Percentiles rank a stretch among this genome's conserved stretches.
These are phyloP conservation scores for Sphinx pinastri DNA, from an alignment of 2,888 invertebrate species.

Conservation along the genomic window DNA sequence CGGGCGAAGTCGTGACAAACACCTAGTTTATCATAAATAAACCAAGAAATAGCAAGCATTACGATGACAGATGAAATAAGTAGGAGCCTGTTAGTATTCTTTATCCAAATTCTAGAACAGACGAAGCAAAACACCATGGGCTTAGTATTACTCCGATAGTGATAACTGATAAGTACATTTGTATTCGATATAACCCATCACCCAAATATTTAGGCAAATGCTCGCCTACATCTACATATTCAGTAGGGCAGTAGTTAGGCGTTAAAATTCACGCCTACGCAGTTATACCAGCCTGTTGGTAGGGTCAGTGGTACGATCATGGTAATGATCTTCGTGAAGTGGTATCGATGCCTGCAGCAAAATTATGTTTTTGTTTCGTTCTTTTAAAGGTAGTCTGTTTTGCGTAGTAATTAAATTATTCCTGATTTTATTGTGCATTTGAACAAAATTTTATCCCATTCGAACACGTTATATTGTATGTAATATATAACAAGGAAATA, in stretches of 20 bases:
- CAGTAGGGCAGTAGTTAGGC: neutral
- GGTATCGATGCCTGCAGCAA: neutral
- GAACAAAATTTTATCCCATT: no score
- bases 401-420: no score
- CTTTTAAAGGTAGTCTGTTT: no score
- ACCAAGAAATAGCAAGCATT: no score
- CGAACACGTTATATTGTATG: no score
- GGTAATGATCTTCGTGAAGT: neutral
- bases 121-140: neutral
- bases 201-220: conserved; percentile 19
- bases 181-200: conserved; percentile 16
- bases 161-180: neutral
- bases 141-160: neutral
- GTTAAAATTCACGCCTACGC: neutral
- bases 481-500: no score
- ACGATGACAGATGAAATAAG: neutral
- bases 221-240: conserved; percentile 2
- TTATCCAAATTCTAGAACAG: neutral
- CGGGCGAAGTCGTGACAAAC: no score
- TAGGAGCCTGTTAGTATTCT: neutral
- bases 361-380: no score
- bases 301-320: neutral
- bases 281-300: neutral
- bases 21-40: no score
- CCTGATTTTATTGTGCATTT: no score